phyloP scores from a whole-genome alignment of 2,888 invertebrate genomes.

The Sussaba pulchella region DNA sequence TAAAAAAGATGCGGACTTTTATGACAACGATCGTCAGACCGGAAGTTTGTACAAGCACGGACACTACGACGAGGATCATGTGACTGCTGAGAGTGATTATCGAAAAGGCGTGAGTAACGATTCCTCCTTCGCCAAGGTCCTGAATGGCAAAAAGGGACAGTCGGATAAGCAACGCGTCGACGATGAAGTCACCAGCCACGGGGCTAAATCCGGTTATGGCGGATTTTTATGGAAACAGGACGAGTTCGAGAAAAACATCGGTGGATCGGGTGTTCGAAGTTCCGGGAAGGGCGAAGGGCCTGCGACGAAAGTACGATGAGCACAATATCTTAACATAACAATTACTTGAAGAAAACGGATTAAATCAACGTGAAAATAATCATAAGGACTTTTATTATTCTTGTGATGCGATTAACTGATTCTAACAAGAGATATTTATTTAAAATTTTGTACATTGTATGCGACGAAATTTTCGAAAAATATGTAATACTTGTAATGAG shows the following conservation, averaged over 20 bases:
- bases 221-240: slow-evolving; percentile 91
- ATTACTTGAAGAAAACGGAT: neutral
- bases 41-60: slow-evolving; percentile 92
- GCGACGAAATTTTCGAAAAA: too few species aligned
- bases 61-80: slow-evolving; percentile 91
- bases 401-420: neutral
- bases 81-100: slow-evolving; percentile 91
- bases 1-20: slow-evolving; percentile 91
- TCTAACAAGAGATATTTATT: slow-evolving; percentile 1
- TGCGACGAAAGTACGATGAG: slow-evolving; percentile 21
- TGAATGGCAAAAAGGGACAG: slow-evolving; percentile 92
- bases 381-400: neutral
- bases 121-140: slow-evolving; percentile 90
- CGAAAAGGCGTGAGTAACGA: slow-evolving; percentile 92
- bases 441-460: too few species aligned
- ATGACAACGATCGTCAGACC: slow-evolving; percentile 92
- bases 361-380: neutral
- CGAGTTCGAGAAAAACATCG: slow-evolving; percentile 92
- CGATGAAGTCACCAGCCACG: slow-evolving; percentile 92
- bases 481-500: neutral
- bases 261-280: slow-evolving; percentile 91
- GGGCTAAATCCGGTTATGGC: slow-evolving; percentile 91
- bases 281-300: slow-evolving; percentile 87
- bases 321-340: too few species aligned
- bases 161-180: slow-evolving; percentile 92